Percentiles rank a stretch among this genome's conserved stretches.
Conservation (phyloP, 2,113 vertebrate species). For the Numenius arquata region DNA sequence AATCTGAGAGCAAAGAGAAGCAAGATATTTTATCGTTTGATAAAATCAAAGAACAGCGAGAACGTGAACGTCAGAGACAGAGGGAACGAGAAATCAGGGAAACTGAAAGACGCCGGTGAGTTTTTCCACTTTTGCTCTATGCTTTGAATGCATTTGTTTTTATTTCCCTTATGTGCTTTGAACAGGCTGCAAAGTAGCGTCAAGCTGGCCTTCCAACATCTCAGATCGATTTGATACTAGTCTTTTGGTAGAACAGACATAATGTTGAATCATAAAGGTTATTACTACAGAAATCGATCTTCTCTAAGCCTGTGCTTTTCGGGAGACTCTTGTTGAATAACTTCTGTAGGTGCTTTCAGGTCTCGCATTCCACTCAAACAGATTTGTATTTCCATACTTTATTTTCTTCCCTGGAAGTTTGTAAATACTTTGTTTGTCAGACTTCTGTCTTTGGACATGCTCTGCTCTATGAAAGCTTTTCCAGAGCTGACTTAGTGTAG, state of each 20-base stretch:
- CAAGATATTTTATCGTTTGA: slow-evolving; percentile 96
- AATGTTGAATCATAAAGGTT: background rate
- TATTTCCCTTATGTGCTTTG: background rate
- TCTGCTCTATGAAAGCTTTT: background rate
- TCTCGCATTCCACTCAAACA: accelerated
- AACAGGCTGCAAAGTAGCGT: background rate
- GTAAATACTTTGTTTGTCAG: background rate
- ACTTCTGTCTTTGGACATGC: background rate
- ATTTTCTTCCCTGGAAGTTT: background rate
- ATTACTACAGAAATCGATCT: background rate
- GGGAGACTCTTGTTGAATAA: background rate
- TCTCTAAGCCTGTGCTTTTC: background rate
- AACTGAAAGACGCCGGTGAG: slow-evolving; percentile 85
- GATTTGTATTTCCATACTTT: background rate
- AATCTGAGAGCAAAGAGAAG: slow-evolving; percentile 87
- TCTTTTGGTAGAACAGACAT: background rate
- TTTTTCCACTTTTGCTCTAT: accelerated
- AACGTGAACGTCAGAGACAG: slow-evolving; percentile 90
- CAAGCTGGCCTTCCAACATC: accelerated
- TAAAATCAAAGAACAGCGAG: slow-evolving; percentile 96
- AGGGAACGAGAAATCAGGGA: slow-evolving; percentile 92
- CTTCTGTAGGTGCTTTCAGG: background rate
- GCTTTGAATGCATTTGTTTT: background rate
- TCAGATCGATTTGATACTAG: background rate
- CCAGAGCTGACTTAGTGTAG: background rate